Conservation (phyloP, 2,888 invertebrate species). For the Agonopterix heracliana region DNA sequence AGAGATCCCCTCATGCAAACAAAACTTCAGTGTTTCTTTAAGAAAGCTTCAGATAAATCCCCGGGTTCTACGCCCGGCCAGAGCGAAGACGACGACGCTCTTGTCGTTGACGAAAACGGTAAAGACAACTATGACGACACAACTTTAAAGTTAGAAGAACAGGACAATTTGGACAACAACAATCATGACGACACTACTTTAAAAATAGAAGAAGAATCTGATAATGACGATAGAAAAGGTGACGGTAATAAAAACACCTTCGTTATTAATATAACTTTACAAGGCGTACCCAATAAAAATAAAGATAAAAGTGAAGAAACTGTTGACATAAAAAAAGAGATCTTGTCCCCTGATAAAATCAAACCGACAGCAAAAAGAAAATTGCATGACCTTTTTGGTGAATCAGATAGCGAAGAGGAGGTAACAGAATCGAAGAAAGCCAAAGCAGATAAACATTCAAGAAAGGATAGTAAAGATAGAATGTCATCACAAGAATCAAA, state of each 20-base stretch:
- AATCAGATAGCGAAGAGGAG: constrained; percentile 61
- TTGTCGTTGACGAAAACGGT: constrained; percentile 48
- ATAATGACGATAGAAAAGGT: constrained; percentile 12
- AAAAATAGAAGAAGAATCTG: constrained; percentile 16
- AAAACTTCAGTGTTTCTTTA: constrained; percentile 60
- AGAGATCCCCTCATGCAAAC: constrained; percentile 68
- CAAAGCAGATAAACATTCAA: constrained; percentile 9
- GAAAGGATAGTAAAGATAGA: constrained; percentile 4
- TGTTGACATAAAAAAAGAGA: constrained; percentile 13
- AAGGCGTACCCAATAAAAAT: constrained; percentile 47
- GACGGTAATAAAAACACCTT: constrained; percentile 37
- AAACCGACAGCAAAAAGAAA: constrained; percentile 54
- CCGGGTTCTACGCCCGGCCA: constrained; percentile 32
- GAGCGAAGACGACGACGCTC: constrained; percentile 43
- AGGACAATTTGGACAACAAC: constrained; percentile 10
- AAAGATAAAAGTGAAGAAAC: constrained; percentile 10
- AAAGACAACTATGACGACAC: constrained; percentile 34
- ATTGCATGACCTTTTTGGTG: constrained; percentile 70
- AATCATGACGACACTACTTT: constrained; percentile 16
- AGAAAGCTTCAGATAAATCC: constrained; percentile 41
- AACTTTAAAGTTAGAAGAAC: constrained; percentile 38
- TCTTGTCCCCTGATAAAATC: constrained; percentile 26
- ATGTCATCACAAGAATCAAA: constrained; percentile 17
- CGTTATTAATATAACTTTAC: constrained; percentile 62
- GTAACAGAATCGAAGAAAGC: constrained; percentile 8